A percentile compares a stretch with the other conserved stretches of the same genome.
Conservation (phyloP, 2,888 invertebrate genomes). For the Smittia sp. region DNA sequence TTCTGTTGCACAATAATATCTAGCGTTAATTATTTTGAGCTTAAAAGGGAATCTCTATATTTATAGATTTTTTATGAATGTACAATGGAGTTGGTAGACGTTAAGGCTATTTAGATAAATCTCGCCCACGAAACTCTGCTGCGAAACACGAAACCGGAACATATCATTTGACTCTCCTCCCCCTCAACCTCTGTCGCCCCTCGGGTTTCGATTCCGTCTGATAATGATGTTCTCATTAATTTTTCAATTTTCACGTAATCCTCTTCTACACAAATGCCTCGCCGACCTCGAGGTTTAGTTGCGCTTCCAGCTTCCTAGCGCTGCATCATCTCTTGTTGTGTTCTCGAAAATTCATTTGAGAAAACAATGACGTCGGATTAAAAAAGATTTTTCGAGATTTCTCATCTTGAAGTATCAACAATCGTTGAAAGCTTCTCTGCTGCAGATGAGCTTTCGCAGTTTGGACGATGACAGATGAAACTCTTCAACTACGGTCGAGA, state of each 20-base stretch:
- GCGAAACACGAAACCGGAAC: neutral
- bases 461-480: too few relatives aligned
- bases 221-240: neutral
- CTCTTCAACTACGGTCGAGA: too few relatives aligned
- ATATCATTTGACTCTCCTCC: neutral
- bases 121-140: neutral
- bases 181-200: neutral
- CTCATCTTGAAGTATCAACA: too few relatives aligned
- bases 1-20: conserved; percentile 35
- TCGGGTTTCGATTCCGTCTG: neutral
- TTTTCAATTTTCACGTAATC: neutral
- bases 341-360: too few relatives aligned
- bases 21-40: conserved; percentile 41
- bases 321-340: too few relatives aligned
- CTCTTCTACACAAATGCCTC: neutral
- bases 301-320: too few relatives aligned
- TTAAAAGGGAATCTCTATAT: conserved; percentile 23
- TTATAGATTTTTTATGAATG: conserved; percentile 24
- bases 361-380: too few relatives aligned
- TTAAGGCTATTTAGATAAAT: too few relatives aligned
- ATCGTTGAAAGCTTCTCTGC: too few relatives aligned
- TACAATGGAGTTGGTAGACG: neutral
- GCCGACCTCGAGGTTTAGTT: too few relatives aligned
- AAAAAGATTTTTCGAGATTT: too few relatives aligned
- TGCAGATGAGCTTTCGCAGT: too few relatives aligned